Conservation (phyloP, 1,140 invertebrate genomes). For the Nephila pilipes region DNA sequence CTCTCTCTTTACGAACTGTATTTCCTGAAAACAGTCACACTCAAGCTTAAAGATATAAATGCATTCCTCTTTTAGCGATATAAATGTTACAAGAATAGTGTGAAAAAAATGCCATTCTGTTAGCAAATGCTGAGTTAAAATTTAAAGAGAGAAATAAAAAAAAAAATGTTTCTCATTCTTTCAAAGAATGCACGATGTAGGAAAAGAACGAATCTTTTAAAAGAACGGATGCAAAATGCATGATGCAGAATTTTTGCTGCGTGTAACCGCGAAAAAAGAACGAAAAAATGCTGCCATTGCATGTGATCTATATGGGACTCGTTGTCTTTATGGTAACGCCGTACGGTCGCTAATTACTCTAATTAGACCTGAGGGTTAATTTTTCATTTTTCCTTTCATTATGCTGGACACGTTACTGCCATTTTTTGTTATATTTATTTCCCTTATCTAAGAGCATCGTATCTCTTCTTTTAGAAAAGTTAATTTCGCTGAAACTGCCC, state of each 20-base stretch:
- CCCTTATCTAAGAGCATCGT: conserved; percentile 17
- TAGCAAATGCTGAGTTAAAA: background rate
- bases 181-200: background rate
- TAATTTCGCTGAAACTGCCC: background rate
- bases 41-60: background rate
- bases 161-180: background rate
- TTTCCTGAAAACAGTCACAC: conserved; percentile 13
- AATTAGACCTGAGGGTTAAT: conserved; percentile 67
- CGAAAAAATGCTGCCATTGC: background rate
- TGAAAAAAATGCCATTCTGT: background rate
- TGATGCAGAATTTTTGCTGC: background rate
- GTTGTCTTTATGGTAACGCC: conserved; percentile 41
- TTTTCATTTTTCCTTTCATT: conserved; percentile 64
- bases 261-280: no score
- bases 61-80: background rate
- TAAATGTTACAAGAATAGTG: background rate
- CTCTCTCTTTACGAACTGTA: background rate
- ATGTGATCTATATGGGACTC: conserved; percentile 22
- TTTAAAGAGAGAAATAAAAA: background rate
- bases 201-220: background rate
- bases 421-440: conserved; percentile 14
- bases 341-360: conserved; percentile 59
- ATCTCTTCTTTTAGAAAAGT: conserved; percentile 47
- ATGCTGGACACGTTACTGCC: conserved; percentile 25
- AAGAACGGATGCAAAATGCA: conserved; percentile 20